A percentile compares a stretch with the other conserved stretches of the same genome.
Evolutionary conservation across 2,113 vertebrate genomes (phyloP).

Genomic region (Anser cygnoides): DNA sequence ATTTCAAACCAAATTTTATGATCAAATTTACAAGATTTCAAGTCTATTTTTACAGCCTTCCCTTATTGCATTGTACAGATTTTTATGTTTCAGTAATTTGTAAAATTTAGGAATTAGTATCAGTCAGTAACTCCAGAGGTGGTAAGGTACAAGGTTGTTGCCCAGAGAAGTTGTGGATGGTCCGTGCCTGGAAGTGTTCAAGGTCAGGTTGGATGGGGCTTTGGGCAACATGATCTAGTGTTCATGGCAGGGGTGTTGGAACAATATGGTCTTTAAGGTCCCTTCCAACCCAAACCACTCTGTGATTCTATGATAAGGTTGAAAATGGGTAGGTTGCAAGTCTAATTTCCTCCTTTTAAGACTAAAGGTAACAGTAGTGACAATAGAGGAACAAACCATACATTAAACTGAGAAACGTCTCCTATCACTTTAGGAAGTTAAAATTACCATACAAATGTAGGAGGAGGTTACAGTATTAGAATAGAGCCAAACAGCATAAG

Average conservation of each 20-base stretch:
- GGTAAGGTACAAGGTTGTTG: neutral
- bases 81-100: neutral
- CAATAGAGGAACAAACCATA: neutral
- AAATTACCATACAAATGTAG: neutral
- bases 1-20: neutral
- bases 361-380: neutral
- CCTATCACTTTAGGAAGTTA: neutral
- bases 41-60: neutral
- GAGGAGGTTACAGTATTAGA: neutral
- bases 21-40: neutral
- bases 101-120: neutral
- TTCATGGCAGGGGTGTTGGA: too few species aligned
- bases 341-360: constrained; percentile 16
- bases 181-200: too few species aligned
- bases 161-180: too few species aligned
- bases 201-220: too few species aligned
- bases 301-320: neutral
- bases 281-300: too few species aligned
- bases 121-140: neutral
- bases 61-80: neutral
- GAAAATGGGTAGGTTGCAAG: neutral
- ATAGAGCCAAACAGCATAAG: neutral
- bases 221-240: too few species aligned
- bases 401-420: neutral
- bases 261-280: too few species aligned